Evolutionary conservation across 2,888 invertebrate genomes (phyloP), one percentile per base, ranked within the genome.

Genomic region (Prosapia bicincta): DNA sequence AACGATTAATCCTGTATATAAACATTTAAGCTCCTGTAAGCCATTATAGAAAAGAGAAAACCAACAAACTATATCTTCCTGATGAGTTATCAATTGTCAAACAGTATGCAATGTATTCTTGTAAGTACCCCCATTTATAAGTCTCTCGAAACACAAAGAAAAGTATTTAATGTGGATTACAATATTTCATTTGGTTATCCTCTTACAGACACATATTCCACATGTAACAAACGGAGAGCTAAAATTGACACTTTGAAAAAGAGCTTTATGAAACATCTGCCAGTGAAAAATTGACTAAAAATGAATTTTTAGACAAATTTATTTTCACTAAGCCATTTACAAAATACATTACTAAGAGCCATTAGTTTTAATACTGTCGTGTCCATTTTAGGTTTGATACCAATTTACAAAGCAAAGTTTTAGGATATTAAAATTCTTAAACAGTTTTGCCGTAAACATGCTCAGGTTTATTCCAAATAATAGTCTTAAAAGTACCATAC

Each of bases 151-250:
- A 25, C 73, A 67, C 68, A 73, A 32, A 23, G 38, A 73, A 73
- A 38, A 67, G 68, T 68, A 30, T 73, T 66, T 25, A 68, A 38
- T 25, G 30, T 30, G 24, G 26, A 68, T 25, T 73, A 30, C 43
- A 73, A 73, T 32, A 67, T 73, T 32, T 73, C 73, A 24, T 73
- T 73, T 26, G 65, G 28, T 28, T 73, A 73, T 20, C 68, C 73
- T 32, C n/a, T 67, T 28, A 65, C 26, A 5, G 73, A 73, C 32
- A 54, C 73, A 38, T 66, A 68, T 26, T 73, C 68, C n/a, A 25
- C 32, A n/a, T 73, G 73, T 38, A 68, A 73, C 25, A 43, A 32
- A 25, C 25, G 32, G 15, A 38, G 38, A 32, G 38, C 70, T 7
- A 1, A 30, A 38, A 26, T 43, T 3, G 7, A 23, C n/a, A 54